These are phyloP conservation scores for Falcaria lacertinaria DNA, from an alignment of 2,888 invertebrate genomes.

Conservation along the genomic window DNA sequence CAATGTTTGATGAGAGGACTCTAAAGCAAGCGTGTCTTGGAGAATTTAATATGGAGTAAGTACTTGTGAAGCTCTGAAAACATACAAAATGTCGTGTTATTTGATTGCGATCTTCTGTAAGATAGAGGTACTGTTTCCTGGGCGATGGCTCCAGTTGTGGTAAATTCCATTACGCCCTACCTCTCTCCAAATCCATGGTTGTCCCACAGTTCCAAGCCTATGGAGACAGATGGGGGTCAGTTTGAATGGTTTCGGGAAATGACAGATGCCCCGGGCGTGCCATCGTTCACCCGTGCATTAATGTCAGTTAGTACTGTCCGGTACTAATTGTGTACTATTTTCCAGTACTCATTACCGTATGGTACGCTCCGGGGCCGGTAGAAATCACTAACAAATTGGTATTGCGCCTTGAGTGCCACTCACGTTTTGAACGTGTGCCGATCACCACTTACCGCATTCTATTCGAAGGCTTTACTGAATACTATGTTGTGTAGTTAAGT, in stretches of 20 bases:
- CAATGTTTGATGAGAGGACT: no score
- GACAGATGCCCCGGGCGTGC: conserved; percentile 57
- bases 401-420: conserved; percentile 12
- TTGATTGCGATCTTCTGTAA: no score
- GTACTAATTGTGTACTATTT: conserved; percentile 64
- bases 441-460: conserved; percentile 15
- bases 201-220: not conserved
- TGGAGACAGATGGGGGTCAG: conserved; percentile 18
- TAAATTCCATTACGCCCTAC: no score
- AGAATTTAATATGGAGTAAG: no score
- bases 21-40: no score
- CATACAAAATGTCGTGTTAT: no score
- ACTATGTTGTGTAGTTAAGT: conserved; percentile 12
- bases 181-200: conserved; percentile 14
- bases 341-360: conserved; percentile 63
- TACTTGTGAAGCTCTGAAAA: no score
- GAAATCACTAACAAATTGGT: conserved; percentile 44
- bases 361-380: conserved; percentile 38
- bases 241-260: conserved; percentile 33
- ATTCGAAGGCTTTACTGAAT: conserved; percentile 13
- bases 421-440: conserved; percentile 16
- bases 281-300: conserved; percentile 58
- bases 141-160: no score
- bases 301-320: conserved; percentile 59
- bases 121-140: no score